A percentile compares a stretch with the other conserved stretches of the same genome.
phyloP scores from a whole-genome alignment of 2,113 vertebrate species.

The Natator depressus region DNA sequence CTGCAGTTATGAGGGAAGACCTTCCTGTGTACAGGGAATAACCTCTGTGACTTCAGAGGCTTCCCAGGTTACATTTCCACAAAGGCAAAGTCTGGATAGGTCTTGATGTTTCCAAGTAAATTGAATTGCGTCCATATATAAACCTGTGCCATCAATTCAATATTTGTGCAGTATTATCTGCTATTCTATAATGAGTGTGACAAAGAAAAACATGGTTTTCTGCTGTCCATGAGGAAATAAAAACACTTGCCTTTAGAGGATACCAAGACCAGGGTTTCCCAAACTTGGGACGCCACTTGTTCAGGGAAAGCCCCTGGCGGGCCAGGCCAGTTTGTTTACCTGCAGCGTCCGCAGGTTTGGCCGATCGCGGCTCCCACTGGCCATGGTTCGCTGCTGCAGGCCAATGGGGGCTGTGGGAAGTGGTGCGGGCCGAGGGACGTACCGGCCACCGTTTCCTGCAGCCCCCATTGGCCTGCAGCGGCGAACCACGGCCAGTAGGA shows the following conservation, averaged over 20 bases:
- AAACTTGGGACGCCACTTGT: no score
- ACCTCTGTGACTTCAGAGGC: background rate
- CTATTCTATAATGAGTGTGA: background rate
- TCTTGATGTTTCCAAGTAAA: background rate
- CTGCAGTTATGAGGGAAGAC: background rate
- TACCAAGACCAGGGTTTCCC: background rate
- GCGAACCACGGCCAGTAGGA: no score
- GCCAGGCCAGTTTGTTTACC: no score
- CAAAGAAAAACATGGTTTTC: background rate
- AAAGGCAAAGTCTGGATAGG: background rate
- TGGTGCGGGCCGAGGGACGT: no score
- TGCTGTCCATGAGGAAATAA: background rate
- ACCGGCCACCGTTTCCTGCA: no score
- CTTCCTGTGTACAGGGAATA: background rate
- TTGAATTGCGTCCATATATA: background rate
- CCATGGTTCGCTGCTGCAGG: no score
- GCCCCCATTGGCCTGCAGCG: no score
- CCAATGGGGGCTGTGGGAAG: no score
- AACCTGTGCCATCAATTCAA: background rate
- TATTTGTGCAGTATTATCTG: background rate
- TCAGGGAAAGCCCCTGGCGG: no score
- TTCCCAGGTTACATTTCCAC: background rate
- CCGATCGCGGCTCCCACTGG: no score
- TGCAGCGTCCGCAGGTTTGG: no score
- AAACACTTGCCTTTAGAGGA: background rate